Evolutionary conservation across 2,113 vertebrate genomes (phyloP).

Genomic region (Emydocephalus ijimae): DNA sequence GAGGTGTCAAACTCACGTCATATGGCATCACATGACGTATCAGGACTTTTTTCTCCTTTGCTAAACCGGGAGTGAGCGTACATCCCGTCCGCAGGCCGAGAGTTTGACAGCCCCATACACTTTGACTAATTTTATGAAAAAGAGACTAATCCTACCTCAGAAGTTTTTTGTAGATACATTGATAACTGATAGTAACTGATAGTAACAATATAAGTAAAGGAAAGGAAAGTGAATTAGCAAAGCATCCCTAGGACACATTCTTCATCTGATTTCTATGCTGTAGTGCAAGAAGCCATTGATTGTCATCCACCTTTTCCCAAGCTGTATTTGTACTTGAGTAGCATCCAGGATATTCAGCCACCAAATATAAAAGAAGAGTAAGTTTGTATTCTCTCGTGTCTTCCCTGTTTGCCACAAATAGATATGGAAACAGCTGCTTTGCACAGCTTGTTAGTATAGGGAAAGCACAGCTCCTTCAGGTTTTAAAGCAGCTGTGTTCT

Average conservation of each 20-base stretch:
- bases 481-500: background rate
- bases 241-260: background rate
- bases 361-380: background rate
- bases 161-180: background rate
- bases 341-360: background rate
- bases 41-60: too few species aligned
- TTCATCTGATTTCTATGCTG: too few species aligned
- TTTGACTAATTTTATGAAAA: background rate
- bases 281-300: background rate
- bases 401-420: background rate
- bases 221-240: background rate
- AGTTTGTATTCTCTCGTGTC: background rate
- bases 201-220: background rate
- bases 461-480: background rate
- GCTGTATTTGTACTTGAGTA: background rate
- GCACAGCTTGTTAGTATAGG: background rate
- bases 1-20: too few species aligned
- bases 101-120: too few species aligned
- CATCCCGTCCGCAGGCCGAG: too few species aligned
- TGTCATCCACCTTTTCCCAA: background rate
- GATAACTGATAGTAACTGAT: background rate
- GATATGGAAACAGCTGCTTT: background rate
- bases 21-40: too few species aligned
- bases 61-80: too few species aligned
- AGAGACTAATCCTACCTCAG: background rate